These are phyloP conservation scores for Neoascia interrupta DNA, from an alignment of 2,888 invertebrate genomes.

Conservation along the genomic window DNA sequence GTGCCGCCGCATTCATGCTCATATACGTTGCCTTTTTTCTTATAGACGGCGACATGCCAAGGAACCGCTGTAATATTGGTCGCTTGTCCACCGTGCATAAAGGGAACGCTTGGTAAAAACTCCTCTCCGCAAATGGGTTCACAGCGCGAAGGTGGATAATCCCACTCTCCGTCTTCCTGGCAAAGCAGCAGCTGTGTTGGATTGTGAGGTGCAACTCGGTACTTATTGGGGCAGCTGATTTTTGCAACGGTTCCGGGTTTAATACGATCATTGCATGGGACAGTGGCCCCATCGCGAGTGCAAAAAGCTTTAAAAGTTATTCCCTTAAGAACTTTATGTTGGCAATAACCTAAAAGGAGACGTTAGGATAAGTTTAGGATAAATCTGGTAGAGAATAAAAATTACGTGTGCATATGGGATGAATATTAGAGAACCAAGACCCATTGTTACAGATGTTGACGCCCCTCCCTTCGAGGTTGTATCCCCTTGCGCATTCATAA, in stretches of 20 bases:
- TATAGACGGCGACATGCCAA: conserved; percentile 74
- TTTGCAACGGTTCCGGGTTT: conserved; percentile 61
- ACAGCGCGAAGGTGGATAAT: conserved; percentile 71
- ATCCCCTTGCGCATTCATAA: conserved; percentile 18
- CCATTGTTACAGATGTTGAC: conserved; percentile 26
- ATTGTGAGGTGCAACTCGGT: conserved; percentile 16
- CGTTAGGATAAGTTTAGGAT: too few relatives aligned
- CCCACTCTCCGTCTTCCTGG: conserved; percentile 72
- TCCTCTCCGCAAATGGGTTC: conserved; percentile 72
- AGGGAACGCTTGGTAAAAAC: conserved; percentile 22
- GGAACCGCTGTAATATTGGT: conserved; percentile 70
- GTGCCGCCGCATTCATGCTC: conserved; percentile 72
- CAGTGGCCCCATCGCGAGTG: conserved; percentile 8
- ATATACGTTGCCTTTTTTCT: conserved; percentile 19
- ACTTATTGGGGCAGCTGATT: conserved; percentile 54
- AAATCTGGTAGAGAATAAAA: background rate
- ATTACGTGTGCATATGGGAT: conserved; percentile 30
- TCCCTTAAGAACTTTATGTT: conserved; percentile 2
- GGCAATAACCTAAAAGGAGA: conserved; percentile 32
- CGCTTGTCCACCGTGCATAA: conserved; percentile 23
- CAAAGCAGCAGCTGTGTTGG: too few relatives aligned
- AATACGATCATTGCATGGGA: conserved; percentile 54
- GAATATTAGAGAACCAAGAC: background rate
- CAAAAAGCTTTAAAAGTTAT: conserved; percentile 48
- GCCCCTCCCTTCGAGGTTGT: background rate